These are phyloP conservation scores for Choristoneura fumiferana DNA, from an alignment of 1,140 invertebrate genomes.

Conservation along the genomic window DNA sequence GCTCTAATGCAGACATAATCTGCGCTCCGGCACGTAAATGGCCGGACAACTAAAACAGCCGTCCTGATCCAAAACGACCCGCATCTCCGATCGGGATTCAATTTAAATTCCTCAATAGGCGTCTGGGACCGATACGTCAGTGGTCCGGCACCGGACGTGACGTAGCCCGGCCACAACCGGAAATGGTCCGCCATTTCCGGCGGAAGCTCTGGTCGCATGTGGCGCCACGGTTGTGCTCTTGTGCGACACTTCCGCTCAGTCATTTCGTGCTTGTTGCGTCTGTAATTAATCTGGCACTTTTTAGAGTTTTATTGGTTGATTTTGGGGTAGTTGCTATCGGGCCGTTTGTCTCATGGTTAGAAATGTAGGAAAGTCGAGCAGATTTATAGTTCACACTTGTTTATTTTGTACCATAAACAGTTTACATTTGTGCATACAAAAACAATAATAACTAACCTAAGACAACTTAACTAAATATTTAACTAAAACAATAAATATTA, in stretches of 20 bases:
- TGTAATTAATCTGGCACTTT: not conserved
- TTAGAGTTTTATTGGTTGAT: not conserved
- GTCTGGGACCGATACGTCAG: not conserved
- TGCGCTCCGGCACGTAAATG: too few relatives aligned
- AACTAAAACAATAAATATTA: too few relatives aligned
- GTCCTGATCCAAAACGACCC: too few relatives aligned
- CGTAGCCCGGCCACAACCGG: conserved; percentile 5
- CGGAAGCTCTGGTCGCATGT: conserved; percentile 6
- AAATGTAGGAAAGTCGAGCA: too few relatives aligned
- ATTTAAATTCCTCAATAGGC: not conserved
- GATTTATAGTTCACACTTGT: too few relatives aligned
- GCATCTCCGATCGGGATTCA: conserved; percentile 1
- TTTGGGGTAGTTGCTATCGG: not conserved
- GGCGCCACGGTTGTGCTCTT: conserved; percentile 8
- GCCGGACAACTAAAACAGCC: too few relatives aligned
- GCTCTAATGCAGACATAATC: too few relatives aligned
- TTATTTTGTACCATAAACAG: too few relatives aligned
- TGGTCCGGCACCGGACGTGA: not conserved
- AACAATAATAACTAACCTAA: too few relatives aligned
- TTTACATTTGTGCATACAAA: too few relatives aligned
- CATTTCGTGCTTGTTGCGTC: conserved; percentile 15
- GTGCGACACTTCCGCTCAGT: conserved; percentile 7
- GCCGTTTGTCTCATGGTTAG: not conserved
- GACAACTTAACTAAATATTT: too few relatives aligned
- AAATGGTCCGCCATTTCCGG: conserved; percentile 14